These are phyloP conservation scores for Montipora foliosa DNA, from an alignment of 64 coral and sea anemone genomes.

Conservation along the genomic window DNA sequence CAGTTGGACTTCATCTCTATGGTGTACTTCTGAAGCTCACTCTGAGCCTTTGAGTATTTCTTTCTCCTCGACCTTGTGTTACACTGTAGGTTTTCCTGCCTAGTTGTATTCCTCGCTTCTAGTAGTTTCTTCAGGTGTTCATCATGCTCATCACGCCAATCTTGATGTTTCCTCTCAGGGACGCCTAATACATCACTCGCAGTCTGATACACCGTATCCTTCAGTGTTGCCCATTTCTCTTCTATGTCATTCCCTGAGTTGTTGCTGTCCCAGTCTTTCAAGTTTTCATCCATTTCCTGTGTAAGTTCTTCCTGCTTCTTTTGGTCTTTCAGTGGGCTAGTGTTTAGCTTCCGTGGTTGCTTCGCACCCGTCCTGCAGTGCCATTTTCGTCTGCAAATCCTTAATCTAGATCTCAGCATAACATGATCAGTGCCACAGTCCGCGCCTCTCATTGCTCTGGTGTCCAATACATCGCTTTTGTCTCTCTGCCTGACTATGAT, in stretches of 20 bases:
- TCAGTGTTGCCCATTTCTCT: conserved; percentile 4
- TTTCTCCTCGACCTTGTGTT: too few species aligned
- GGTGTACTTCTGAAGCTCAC: too few species aligned
- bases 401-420: background rate
- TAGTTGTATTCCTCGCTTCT: conserved; percentile 22
- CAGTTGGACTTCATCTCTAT: too few species aligned
- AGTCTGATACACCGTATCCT: background rate
- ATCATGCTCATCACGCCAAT: conserved; percentile 49
- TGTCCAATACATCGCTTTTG: background rate
- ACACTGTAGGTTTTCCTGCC: background rate
- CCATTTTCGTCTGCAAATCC: background rate
- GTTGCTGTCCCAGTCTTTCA: background rate
- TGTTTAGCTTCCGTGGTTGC: too few species aligned
- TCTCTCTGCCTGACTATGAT: background rate
- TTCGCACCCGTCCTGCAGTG: background rate
- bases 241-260: conserved; percentile 4
- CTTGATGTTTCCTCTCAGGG: conserved; percentile 8
- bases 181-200: background rate
- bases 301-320: too few species aligned
- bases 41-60: too few species aligned
- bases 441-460: conserved; percentile 35
- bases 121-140: background rate
- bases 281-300: too few species aligned
- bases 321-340: too few species aligned
- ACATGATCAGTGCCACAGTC: conserved; percentile 32